Evolutionary conservation across 2,888 invertebrate genomes (phyloP).

Genomic region (Neuroscelio doddi): DNA sequence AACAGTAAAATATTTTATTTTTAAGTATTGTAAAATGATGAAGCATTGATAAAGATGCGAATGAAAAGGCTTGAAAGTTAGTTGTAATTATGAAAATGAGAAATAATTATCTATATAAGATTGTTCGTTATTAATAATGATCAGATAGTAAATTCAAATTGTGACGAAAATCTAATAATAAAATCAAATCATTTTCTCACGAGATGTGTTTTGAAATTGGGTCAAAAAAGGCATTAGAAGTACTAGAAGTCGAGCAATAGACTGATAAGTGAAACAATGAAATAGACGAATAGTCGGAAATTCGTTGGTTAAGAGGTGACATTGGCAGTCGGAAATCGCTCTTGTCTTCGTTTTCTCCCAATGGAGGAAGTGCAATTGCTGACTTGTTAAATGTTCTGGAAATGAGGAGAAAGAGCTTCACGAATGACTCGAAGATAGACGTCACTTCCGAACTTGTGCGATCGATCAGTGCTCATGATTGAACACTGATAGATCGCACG

Average conservation of each 20-base stretch:
- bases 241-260: neutral
- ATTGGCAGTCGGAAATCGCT: neutral
- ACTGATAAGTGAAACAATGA: neutral
- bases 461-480: neutral
- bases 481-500: too few relatives aligned
- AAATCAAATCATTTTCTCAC: too few relatives aligned
- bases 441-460: neutral
- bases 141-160: too few relatives aligned
- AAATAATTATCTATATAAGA: too few relatives aligned
- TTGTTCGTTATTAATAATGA: too few relatives aligned
- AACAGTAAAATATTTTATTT: too few relatives aligned
- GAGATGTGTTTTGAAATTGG: neutral
- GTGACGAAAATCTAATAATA: too few relatives aligned
- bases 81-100: too few relatives aligned
- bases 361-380: neutral
- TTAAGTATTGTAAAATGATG: too few relatives aligned
- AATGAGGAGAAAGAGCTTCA: neutral
- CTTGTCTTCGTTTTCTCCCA: neutral
- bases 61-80: too few relatives aligned
- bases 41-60: too few relatives aligned
- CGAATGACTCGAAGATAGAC: slow-evolving; percentile 1
- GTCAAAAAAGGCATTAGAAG: neutral
- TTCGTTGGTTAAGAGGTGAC: neutral
- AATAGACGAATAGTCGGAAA: neutral
- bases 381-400: too few relatives aligned